Evolutionary conservation across 2,113 vertebrate species (phyloP).

Genomic region (Apodemus speciosus): DNA sequence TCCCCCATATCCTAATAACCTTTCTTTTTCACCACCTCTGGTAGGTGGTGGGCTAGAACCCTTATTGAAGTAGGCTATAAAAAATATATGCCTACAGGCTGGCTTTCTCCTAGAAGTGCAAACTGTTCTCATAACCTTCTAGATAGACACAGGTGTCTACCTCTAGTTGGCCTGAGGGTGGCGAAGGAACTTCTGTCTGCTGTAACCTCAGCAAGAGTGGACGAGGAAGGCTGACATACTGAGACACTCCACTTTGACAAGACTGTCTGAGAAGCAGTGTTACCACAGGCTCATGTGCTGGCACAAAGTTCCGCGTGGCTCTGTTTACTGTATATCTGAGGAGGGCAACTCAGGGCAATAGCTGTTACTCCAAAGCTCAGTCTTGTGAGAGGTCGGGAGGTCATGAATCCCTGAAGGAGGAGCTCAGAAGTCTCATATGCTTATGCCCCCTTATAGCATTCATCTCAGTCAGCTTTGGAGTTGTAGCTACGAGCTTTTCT

Average conservation of each 20-base stretch:
- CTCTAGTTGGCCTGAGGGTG: background rate
- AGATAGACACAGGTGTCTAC: conserved; percentile 12
- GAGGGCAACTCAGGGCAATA: background rate
- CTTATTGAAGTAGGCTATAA: too few species aligned
- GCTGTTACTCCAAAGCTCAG: background rate
- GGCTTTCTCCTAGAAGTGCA: conserved; percentile 46
- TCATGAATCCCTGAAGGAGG: background rate
- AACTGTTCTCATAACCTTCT: conserved; percentile 11
- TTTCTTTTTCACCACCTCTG: too few species aligned
- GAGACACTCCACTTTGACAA: background rate
- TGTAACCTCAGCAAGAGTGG: background rate
- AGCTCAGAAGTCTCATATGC: background rate
- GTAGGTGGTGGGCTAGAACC: too few species aligned
- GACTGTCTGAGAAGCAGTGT: background rate
- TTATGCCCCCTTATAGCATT: background rate
- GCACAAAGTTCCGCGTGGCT: background rate
- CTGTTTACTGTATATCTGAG: background rate
- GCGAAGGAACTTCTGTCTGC: background rate
- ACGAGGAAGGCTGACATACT: accelerated
- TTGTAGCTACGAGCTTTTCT: background rate
- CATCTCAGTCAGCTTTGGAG: background rate
- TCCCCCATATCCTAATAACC: too few species aligned
- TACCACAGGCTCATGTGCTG: background rate
- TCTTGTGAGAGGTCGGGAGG: background rate
- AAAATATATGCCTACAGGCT: too few species aligned